Evolutionary conservation across 2,888 invertebrate genomes (phyloP).

Genomic region (Acrobeloides nanus): DNA sequence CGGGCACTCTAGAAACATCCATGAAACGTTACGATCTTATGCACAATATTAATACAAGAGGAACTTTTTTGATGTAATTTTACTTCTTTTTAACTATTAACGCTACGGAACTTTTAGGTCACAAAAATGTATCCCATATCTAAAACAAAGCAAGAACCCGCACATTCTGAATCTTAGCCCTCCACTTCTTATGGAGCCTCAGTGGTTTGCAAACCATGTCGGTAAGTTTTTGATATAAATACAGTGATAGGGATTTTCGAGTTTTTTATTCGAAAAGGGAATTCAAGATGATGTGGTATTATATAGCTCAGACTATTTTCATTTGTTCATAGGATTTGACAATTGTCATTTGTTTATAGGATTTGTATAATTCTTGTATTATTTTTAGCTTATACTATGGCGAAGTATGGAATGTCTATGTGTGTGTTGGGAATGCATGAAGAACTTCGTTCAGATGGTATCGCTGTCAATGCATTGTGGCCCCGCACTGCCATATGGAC

Average conservation of each 20-base stretch:
- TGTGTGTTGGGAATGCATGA: constrained; percentile 81
- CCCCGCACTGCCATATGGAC: constrained; percentile 68
- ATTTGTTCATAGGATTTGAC: too few species aligned
- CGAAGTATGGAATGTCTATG: constrained; percentile 85
- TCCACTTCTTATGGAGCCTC: constrained; percentile 76
- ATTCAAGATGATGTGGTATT: too few species aligned
- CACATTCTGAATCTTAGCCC: constrained; percentile 91
- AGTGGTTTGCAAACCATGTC: constrained; percentile 64
- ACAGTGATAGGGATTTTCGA: neutral
- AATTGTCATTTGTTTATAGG: too few species aligned
- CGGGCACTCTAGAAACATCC: constrained; percentile 65
- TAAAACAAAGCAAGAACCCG: constrained; percentile 74
- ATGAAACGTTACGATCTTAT: constrained; percentile 95
- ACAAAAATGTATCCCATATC: constrained; percentile 75
- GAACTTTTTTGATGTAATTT: constrained; percentile 83
- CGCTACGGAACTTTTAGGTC: constrained; percentile 63
- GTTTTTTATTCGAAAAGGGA: too few species aligned
- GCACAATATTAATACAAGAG: constrained; percentile 85
- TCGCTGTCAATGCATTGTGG: constrained; percentile 93
- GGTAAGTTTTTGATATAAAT: constrained; percentile 3
- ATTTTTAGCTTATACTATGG: constrained; percentile 79
- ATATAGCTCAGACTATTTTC: too few species aligned
- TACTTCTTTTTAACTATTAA: neutral
- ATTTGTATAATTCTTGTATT: too few species aligned
- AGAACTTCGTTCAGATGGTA: constrained; percentile 72